Percentiles rank a stretch among this genome's conserved stretches.
phyloP scores from a whole-genome alignment of 2,797 vertebrate genomes.

The Lateolabrax maculatus region DNA sequence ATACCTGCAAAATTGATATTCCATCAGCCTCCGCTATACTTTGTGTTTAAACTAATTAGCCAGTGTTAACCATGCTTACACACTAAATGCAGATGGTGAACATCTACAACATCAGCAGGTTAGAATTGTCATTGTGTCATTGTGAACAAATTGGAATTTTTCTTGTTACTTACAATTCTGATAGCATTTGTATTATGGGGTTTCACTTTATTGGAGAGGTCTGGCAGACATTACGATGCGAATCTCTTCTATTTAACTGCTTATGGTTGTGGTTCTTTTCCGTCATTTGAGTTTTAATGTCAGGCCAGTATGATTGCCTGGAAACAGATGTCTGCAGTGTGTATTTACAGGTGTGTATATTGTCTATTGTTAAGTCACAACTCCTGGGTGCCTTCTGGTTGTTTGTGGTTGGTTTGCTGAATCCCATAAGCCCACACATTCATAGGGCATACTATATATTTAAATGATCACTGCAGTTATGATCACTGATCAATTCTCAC shows the following conservation, averaged over 20 bases:
- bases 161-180: neutral
- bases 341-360: neutral
- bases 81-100: neutral
- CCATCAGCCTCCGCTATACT: too few species aligned
- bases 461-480: too few species aligned
- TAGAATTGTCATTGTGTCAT: neutral
- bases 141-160: neutral
- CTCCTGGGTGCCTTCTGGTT: conserved; percentile 8
- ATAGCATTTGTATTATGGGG: neutral
- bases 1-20: neutral
- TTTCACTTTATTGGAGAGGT: neutral
- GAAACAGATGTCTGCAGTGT: conserved; percentile 6
- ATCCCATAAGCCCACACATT: neutral
- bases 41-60: too few species aligned
- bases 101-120: neutral
- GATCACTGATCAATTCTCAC: neutral
- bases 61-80: neutral
- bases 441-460: conserved; percentile 20
- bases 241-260: conserved; percentile 9
- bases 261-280: neutral
- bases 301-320: neutral
- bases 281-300: neutral
- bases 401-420: conserved; percentile 13
- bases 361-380: conserved; percentile 12
- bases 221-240: neutral